A percentile compares a stretch with the other conserved stretches of the same genome.
Conservation (phyloP, 1,140 invertebrate genomes). For the Drosophila fuyamai region DNA sequence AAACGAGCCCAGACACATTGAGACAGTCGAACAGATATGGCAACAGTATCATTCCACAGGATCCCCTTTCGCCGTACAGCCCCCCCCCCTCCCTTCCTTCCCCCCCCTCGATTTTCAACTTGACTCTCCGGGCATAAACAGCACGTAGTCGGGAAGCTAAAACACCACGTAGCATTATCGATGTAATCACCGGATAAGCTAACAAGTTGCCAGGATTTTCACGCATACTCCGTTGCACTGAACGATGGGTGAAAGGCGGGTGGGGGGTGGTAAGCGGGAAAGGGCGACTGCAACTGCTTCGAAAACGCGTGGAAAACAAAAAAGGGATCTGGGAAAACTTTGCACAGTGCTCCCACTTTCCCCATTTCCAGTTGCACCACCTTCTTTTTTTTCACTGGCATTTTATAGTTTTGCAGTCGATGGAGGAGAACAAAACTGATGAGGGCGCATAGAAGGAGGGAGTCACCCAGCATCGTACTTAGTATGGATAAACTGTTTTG, state of each 20-base stretch:
- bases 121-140: conserved; percentile 54
- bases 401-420: conserved; percentile 56
- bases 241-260: neutral
- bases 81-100: neutral
- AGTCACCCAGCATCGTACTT: conserved; percentile 36
- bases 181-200: conserved; percentile 85
- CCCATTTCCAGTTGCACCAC: conserved; percentile 17
- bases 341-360: conserved; percentile 16
- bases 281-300: conserved; percentile 37
- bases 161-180: conserved; percentile 84
- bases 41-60: conserved; percentile 65
- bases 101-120: conserved; percentile 8
- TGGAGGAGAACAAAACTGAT: conserved; percentile 9
- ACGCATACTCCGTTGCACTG: conserved; percentile 64
- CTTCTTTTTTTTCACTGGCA: conserved; percentile 18
- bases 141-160: conserved; percentile 77
- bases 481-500: conserved; percentile 78
- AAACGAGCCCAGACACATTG: conserved; percentile 12
- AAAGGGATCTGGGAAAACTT: conserved; percentile 52
- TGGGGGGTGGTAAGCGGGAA: neutral
- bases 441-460: neutral
- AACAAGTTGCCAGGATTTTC: conserved; percentile 84
- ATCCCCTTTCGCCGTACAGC: neutral
- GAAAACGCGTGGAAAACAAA: conserved; percentile 41
- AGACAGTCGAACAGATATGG: conserved; percentile 56